Percentiles rank a stretch among this genome's conserved stretches.
Conservation (phyloP, 2,888 invertebrate genomes). For the Drosophila mulleri region DNA sequence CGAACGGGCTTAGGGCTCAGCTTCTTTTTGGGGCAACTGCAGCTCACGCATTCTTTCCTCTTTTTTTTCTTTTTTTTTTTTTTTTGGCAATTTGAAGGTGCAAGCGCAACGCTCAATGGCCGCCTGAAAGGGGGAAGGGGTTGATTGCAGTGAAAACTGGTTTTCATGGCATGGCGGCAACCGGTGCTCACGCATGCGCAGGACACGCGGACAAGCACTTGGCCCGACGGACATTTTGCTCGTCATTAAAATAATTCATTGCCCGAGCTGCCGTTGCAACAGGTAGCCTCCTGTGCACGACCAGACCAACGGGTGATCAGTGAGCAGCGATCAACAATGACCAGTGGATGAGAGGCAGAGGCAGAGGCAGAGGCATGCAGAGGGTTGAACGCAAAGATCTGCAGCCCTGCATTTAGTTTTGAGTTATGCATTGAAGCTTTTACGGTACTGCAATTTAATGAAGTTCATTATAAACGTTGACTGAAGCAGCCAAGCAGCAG, state of each 20-base stretch:
- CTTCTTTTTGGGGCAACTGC: constrained; percentile 44
- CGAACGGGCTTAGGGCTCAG: constrained; percentile 45
- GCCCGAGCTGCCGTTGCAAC: constrained; percentile 58
- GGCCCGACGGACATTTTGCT: constrained; percentile 43
- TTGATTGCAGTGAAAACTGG: constrained; percentile 49
- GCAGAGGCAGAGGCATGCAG: neutral
- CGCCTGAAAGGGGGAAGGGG: constrained; percentile 32
- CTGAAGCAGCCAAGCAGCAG: neutral
- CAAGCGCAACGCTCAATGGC: constrained; percentile 64
- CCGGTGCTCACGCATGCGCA: constrained; percentile 60
- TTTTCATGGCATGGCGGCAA: constrained; percentile 59
- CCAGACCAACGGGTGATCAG: constrained; percentile 51
- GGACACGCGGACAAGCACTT: constrained; percentile 27
- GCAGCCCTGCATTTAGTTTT: constrained; percentile 47
- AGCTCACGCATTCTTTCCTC: constrained; percentile 42
- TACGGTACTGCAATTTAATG: constrained; percentile 41
- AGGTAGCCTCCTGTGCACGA: constrained; percentile 59
- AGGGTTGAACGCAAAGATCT: neutral
- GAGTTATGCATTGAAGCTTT: constrained; percentile 53
- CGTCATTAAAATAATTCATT: constrained; percentile 79
- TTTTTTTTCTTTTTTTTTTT: neutral
- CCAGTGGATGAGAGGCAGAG: constrained; percentile 17
- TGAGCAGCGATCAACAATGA: constrained; percentile 38
- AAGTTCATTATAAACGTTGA: neutral
- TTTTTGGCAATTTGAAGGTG: constrained; percentile 53